Percentiles rank a stretch among this genome's conserved stretches.
Conservation (phyloP, 2,888 invertebrate genomes). For the Alcis repandata region DNA sequence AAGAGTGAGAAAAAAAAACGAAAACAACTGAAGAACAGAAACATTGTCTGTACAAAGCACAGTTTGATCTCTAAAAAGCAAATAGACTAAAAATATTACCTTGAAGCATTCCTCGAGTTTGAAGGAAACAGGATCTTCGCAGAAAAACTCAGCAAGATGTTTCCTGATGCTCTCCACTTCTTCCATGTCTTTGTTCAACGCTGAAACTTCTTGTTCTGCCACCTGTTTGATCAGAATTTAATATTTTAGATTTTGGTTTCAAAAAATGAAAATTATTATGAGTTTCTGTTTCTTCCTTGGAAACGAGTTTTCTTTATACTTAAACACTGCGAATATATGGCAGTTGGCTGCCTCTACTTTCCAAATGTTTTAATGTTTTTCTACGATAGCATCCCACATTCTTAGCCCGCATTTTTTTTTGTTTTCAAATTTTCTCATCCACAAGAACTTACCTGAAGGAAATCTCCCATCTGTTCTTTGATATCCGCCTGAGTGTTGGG, state of each 20-base stretch:
- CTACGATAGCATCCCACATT: too few relatives aligned
- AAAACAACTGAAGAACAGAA: too few relatives aligned
- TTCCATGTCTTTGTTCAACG: conserved; percentile 92
- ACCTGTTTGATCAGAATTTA: conserved; percentile 75
- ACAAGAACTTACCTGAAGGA: conserved; percentile 89
- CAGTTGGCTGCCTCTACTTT: too few relatives aligned
- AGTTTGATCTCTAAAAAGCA: neutral
- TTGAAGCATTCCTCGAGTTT: conserved; percentile 98
- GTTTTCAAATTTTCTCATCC: neutral
- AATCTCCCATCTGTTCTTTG: conserved; percentile 94
- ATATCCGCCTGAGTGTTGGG: conserved; percentile 93
- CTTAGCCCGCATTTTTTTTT: too few relatives aligned
- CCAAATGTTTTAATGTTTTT: too few relatives aligned
- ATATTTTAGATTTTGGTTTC: too few relatives aligned
- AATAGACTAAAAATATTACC: conserved; percentile 68
- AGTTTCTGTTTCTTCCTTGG: too few relatives aligned
- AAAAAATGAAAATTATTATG: too few relatives aligned
- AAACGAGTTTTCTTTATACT: too few relatives aligned
- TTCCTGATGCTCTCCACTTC: conserved; percentile 93
- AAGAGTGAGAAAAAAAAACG: too few relatives aligned
- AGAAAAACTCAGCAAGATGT: conserved; percentile 96
- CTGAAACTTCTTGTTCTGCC: conserved; percentile 92
- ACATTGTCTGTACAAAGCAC: neutral
- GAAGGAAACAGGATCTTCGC: conserved; percentile 95
- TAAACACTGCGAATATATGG: too few relatives aligned